A percentile compares a stretch with the other conserved stretches of the same genome.
Evolutionary conservation across 2,888 invertebrate species (phyloP).

Genomic region (Ophion ellenae): DNA sequence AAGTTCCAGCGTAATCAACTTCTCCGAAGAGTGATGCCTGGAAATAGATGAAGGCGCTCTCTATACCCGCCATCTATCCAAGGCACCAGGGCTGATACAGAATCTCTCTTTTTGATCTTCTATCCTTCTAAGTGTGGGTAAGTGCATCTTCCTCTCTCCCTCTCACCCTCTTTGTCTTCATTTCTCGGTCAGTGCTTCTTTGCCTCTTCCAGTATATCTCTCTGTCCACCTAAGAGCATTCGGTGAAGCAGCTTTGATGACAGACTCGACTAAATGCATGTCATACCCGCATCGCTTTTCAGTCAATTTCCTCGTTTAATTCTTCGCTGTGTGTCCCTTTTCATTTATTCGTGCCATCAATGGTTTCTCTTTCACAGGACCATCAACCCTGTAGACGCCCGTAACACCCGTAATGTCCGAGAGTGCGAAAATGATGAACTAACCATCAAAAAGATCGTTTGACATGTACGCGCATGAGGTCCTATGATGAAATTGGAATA

Average conservation of each 20-base stretch:
- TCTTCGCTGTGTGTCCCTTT: conserved; percentile 1
- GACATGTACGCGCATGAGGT: no score
- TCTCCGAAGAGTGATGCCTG: conserved; percentile 51
- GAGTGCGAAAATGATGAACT: neutral
- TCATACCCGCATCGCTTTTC: conserved; percentile 34
- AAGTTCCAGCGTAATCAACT: conserved; percentile 59
- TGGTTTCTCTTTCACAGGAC: conserved; percentile 62
- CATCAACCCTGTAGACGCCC: neutral
- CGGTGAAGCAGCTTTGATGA: conserved; percentile 48
- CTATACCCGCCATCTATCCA: neutral
- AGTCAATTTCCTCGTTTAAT: conserved; percentile 36
- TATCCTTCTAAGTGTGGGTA: neutral
- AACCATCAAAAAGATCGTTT: conserved; percentile 9
- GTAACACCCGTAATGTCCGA: no score
- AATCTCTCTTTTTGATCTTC: conserved; percentile 14
- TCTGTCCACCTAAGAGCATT: conserved; percentile 10
- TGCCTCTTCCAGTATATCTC: conserved; percentile 22
- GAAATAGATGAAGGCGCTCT: conserved; percentile 28
- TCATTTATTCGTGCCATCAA: conserved; percentile 47
- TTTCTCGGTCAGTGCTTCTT: conserved; percentile 21
- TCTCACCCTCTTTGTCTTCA: conserved; percentile 12
- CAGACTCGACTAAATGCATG: conserved; percentile 67
- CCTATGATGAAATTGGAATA: no score
- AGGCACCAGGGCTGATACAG: conserved; percentile 21
- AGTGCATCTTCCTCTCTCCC: conserved; percentile 10